Evolutionary conservation across 2,113 vertebrate species (phyloP).

Genomic region (Amblyornis subalaris): DNA sequence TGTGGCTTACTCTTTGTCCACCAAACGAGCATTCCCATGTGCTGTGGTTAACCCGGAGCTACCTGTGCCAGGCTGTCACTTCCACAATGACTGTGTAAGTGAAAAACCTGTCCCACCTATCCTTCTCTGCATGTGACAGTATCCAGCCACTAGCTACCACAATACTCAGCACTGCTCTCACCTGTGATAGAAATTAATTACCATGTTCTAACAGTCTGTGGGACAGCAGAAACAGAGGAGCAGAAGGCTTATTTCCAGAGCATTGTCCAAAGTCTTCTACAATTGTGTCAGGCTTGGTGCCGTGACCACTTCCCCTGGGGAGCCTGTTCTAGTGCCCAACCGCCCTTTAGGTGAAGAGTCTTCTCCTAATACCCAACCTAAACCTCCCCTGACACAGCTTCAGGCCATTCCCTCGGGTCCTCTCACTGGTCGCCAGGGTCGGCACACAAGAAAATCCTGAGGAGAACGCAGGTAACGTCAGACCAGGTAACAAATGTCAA

Average conservation of each 20-base stretch:
- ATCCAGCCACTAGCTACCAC: background rate
- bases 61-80: background rate
- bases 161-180: background rate
- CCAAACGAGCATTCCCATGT: rapidly evolving
- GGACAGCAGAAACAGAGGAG: background rate
- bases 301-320: background rate
- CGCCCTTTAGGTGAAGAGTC: rapidly evolving
- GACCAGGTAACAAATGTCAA: rapidly evolving
- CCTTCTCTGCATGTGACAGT: background rate
- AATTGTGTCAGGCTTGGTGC: background rate
- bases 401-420: no score
- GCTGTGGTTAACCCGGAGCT: background rate
- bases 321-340: rapidly evolving
- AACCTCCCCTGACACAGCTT: rapidly evolving
- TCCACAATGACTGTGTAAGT: background rate
- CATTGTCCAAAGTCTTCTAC: rapidly evolving
- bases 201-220: background rate
- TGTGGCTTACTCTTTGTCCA: background rate
- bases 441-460: background rate
- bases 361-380: rapidly evolving
- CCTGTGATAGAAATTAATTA: background rate
- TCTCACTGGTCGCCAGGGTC: background rate
- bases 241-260: background rate
- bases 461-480: background rate
- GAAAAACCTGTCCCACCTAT: background rate